Evolutionary conservation across 2,113 vertebrate species (phyloP).

Genomic region (Xenus cinereus): DNA sequence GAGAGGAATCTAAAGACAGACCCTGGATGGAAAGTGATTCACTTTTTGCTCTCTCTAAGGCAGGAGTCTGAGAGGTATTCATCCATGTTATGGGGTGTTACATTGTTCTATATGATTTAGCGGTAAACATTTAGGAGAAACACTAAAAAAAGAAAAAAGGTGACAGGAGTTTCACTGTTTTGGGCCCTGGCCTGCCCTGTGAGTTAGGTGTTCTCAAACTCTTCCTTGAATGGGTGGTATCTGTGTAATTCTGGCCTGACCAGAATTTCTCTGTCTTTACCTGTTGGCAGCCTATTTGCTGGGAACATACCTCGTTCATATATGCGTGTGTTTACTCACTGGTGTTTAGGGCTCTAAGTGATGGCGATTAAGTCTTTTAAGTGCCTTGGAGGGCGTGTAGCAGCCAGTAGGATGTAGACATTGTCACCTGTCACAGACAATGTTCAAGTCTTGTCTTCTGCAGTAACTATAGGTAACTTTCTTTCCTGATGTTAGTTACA

Average conservation of each 20-base stretch:
- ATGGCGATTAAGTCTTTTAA: neutral
- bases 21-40: neutral
- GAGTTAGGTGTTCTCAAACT: neutral
- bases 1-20: neutral
- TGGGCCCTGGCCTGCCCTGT: neutral
- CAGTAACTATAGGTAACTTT: neutral
- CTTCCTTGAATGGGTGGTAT: neutral
- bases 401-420: neutral
- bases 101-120: neutral
- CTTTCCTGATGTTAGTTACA: neutral
- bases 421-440: neutral
- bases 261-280: neutral
- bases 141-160: neutral
- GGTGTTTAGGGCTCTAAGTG: neutral
- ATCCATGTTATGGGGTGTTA: neutral
- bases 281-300: neutral
- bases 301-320: neutral
- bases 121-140: neutral
- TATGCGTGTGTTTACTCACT: neutral
- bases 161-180: neutral
- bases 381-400: neutral
- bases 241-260: neutral
- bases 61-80: neutral
- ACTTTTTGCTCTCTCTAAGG: neutral
- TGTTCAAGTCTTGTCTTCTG: neutral